These are phyloP conservation scores for Lipotes vexillifer DNA, from an alignment of 2,113 vertebrate species.

Conservation along the genomic window DNA sequence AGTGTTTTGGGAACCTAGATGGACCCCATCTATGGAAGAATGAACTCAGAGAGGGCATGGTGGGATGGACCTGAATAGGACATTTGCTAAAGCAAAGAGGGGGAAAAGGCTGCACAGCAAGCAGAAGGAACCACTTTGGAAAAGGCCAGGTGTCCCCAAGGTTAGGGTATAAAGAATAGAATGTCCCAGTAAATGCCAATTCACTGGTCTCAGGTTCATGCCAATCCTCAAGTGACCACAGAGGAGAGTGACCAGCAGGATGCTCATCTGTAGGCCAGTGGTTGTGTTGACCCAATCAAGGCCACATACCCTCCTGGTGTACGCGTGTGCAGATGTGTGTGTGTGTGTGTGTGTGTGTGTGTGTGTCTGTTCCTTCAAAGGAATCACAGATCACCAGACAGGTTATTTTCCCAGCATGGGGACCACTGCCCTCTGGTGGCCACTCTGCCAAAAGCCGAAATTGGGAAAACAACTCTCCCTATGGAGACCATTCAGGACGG, in stretches of 20 bases:
- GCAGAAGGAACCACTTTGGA: background rate
- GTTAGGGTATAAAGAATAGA: background rate
- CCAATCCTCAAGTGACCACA: background rate
- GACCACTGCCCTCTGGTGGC: conserved; percentile 58
- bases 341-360: background rate
- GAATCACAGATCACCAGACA: background rate
- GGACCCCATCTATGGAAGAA: background rate
- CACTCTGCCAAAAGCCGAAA: background rate
- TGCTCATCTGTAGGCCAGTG: background rate
- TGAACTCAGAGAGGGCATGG: background rate
- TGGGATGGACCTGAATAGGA: background rate
- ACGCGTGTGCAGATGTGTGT: accelerated
- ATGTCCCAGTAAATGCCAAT: background rate
- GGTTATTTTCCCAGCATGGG: background rate
- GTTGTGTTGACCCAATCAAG: background rate
- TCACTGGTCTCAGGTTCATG: background rate
- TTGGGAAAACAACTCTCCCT: background rate
- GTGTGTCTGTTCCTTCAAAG: background rate
- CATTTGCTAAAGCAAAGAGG: background rate
- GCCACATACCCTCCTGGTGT: background rate
- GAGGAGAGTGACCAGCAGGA: background rate
- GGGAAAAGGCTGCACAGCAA: background rate
- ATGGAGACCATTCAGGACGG: background rate
- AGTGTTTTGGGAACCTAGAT: background rate
- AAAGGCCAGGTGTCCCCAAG: background rate